Evolutionary conservation across 1,140 invertebrate species (phyloP).

Genomic region (Globodera ellingtonae): DNA sequence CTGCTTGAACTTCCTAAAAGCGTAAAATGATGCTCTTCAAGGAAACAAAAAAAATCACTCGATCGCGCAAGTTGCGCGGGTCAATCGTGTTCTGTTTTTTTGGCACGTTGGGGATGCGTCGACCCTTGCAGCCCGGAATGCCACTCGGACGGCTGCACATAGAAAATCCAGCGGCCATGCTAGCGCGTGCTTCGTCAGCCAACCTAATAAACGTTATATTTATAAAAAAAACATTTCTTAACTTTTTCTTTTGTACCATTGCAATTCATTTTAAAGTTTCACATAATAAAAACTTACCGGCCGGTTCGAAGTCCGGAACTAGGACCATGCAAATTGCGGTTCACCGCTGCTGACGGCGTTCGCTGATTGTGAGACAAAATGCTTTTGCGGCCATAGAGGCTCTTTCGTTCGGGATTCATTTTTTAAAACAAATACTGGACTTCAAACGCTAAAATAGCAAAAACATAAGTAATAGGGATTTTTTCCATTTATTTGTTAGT

Average conservation of each 20-base stretch:
- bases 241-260: neutral
- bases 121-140: slow-evolving; percentile 1
- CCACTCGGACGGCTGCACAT: slow-evolving; percentile 5
- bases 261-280: neutral
- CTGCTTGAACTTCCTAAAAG: slow-evolving; percentile 20
- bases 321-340: neutral
- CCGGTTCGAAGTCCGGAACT: neutral
- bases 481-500: too few species aligned
- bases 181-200: slow-evolving; percentile 4
- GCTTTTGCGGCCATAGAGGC: neutral
- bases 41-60: neutral
- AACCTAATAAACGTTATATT: neutral
- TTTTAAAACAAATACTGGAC: neutral
- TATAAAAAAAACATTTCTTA: neutral
- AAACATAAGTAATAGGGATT: too few species aligned
- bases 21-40: neutral
- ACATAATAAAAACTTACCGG: neutral
- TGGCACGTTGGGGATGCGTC: neutral
- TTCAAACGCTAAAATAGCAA: too few species aligned
- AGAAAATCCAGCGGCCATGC: neutral
- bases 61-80: slow-evolving; percentile 14
- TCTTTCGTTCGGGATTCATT: neutral
- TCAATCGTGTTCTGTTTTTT: neutral
- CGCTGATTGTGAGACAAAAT: neutral
- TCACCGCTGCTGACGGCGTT: neutral